phyloP scores from a whole-genome alignment of 2,888 invertebrate species.

The Catocala fraxini region DNA sequence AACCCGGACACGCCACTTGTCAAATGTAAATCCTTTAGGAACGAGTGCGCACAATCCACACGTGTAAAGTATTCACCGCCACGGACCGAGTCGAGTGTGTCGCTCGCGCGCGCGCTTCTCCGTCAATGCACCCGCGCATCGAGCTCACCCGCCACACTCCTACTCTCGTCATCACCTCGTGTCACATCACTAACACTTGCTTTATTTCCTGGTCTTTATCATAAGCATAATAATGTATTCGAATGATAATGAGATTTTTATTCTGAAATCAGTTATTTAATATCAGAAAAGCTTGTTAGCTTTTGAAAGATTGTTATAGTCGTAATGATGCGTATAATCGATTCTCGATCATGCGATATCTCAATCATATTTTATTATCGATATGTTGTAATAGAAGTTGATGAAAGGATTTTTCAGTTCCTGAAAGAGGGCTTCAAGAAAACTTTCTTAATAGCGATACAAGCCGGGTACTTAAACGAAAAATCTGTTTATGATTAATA shows the following conservation, averaged over 20 bases:
- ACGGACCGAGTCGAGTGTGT: conserved; percentile 64
- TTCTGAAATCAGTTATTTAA: conserved; percentile 2
- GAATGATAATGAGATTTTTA: conserved; percentile 1
- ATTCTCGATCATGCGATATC: no score
- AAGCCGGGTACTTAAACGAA: no score
- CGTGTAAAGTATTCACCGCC: conserved; percentile 54
- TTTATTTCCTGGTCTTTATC: conserved; percentile 27
- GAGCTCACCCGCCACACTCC: conserved; percentile 41
- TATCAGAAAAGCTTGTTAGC: not conserved
- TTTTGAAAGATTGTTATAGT: not conserved
- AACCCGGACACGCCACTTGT: conserved; percentile 22
- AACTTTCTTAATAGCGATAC: no score
- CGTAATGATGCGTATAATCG: no score
- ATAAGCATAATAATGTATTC: conserved; percentile 18
- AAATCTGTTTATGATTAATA: no score
- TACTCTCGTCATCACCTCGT: conserved; percentile 44
- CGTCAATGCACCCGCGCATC: conserved; percentile 64
- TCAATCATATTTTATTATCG: no score
- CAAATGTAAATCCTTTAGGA: conserved; percentile 41
- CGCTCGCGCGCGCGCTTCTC: conserved; percentile 64
- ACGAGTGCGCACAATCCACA: conserved; percentile 50
- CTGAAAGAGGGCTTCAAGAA: no score
- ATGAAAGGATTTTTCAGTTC: no score
- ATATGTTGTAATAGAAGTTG: no score
- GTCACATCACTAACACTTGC: conserved; percentile 22